Evolutionary conservation across 2,888 invertebrate species (phyloP).

Genomic region (Trypoxylon attenuatum): DNA sequence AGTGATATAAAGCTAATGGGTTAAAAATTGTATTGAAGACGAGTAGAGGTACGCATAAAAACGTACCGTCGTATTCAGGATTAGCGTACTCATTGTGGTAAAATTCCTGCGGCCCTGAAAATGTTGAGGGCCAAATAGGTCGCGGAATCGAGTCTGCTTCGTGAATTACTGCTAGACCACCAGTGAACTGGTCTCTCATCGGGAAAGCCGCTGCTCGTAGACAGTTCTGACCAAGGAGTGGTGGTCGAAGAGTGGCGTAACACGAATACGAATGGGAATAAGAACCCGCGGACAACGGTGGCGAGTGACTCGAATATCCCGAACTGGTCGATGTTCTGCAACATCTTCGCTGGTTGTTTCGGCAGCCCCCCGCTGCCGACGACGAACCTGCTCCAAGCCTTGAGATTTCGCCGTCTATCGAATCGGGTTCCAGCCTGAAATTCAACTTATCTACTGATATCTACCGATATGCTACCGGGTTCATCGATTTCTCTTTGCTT

Average conservation of each 20-base stretch:
- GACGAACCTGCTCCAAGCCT: constrained; percentile 51
- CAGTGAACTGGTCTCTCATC: constrained; percentile 44
- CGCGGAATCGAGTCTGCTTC: constrained; percentile 65
- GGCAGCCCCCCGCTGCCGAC: constrained; percentile 31
- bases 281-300: constrained; percentile 59
- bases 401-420: constrained; percentile 60
- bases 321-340: constrained; percentile 67
- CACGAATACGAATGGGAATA: constrained; percentile 59
- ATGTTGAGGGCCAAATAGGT: constrained; percentile 62
- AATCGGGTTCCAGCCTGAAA: constrained; percentile 64
- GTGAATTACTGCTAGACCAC: constrained; percentile 62
- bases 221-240: constrained; percentile 35
- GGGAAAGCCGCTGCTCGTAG: constrained; percentile 30
- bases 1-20: no score
- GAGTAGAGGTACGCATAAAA: no score
- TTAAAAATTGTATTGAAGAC: no score
- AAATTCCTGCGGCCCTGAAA: constrained; percentile 30
- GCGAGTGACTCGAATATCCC: constrained; percentile 67
- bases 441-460: no score
- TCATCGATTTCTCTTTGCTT: no score
- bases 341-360: constrained; percentile 59
- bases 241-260: constrained; percentile 44
- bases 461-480: no score
- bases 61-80: constrained; percentile 45
- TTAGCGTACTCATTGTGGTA: constrained; percentile 34